Base-by-base conservation (phyloP, 2,113 vertebrate genomes). In the Rhagologus leucostigma region DNA sequence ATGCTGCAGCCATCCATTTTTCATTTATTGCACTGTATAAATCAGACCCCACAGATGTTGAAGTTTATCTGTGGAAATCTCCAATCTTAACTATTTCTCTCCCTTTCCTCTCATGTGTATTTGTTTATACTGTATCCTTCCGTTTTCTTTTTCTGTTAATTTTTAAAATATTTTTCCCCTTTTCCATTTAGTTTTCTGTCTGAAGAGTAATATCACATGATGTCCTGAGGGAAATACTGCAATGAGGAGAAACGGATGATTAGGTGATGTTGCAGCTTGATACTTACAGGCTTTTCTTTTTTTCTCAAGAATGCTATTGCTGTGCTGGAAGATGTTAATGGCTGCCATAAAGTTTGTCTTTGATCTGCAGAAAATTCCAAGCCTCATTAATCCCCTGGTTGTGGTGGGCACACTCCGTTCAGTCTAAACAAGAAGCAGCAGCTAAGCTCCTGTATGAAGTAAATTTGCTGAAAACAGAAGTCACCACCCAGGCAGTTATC, bases 361-460 rank as follows among this genome's bases (percentile, higher is more conserved):
- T 97, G 92, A 95, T 96, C 88, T 96, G 42, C 33, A 88, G 59
- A 94, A 91, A 88, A 93, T 74, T 88, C 59, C 76, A 92, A 74
- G 63, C 46, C 63, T 87, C 75, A 73, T 91, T 96, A 95, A 95
- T 87, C 79, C 50, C 59, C 16, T 85, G 46, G 67, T 89, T 94
- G 56, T 88, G 30, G 67, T 2, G 7, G 59, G 71, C 55, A 92
- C 18, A 35, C 11, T 74, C 49, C 41, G 49, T 88, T 94, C 52
- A 75, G 35, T 55, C 80, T 94, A 75, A 96, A 84, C 85, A 84
- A 77, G 92, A 77, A 91, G 71, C 84, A 87, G 76, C 64, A 95
- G 46, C 60, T 96, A 93, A 90, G n/a, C 52, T 93, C 32, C 44
- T 37, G 30, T 60, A 56, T 0, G 0, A 88, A 86, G 52, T 64